Conservation (phyloP, 2,888 invertebrate species). For the Drosophila greeni region DNA sequence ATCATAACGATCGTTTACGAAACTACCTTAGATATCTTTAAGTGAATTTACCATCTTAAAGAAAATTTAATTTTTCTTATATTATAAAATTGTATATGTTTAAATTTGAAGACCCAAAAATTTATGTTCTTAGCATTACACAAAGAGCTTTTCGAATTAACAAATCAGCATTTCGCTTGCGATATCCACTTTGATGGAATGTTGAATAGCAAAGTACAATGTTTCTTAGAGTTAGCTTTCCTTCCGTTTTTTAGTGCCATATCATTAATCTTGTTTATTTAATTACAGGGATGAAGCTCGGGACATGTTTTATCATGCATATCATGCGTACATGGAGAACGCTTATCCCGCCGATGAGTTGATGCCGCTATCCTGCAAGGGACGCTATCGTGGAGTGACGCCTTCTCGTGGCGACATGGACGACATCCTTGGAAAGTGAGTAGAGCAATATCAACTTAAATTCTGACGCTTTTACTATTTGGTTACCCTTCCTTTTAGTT, state of each 20-base stretch:
- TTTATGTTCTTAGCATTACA: no score
- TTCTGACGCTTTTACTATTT: not conserved
- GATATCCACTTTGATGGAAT: not conserved
- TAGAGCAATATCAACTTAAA: not conserved
- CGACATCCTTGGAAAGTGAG: slow-evolving; percentile 97
- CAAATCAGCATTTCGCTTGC: no score
- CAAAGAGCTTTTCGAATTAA: no score
- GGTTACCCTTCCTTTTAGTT: slow-evolving; percentile 81
- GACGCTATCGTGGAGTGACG: slow-evolving; percentile 92
- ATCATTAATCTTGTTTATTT: not conserved
- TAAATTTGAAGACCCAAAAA: no score
- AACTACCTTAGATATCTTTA: no score
- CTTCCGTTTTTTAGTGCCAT: not conserved
- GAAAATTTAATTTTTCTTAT: no score
- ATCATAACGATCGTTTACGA: no score
- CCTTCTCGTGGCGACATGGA: slow-evolving; percentile 97
- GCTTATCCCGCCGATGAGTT: slow-evolving; percentile 99
- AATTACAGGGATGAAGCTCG: slow-evolving; percentile 88
- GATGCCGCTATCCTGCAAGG: slow-evolving; percentile 97
- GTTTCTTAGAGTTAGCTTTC: not conserved
- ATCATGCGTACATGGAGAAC: slow-evolving; percentile 96
- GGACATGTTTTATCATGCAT: slow-evolving; percentile 98
- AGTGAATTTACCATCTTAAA: no score
- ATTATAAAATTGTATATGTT: no score
- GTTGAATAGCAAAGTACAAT: not conserved